Evolutionary conservation across 2,888 invertebrate species (phyloP), one percentile per base, ranked within the genome.

Genomic region (Plagodis dolabraria): DNA sequence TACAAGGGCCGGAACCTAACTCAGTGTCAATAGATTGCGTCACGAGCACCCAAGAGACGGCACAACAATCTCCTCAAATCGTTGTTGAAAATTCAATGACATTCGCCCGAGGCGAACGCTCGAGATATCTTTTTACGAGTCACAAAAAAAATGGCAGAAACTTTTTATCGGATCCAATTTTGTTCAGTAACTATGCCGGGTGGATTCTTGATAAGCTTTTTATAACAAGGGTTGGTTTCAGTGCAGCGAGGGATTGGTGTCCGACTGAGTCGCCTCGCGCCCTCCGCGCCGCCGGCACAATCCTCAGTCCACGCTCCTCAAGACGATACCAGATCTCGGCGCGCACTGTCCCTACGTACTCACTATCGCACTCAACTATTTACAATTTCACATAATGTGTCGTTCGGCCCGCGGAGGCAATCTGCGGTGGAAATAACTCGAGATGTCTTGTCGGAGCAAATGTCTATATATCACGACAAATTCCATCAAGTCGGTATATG

Each of bases 111-210:
- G 76, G 80, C 80, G 73, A 70, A 70, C 71, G 72, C 69, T 69
- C 68, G 71, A 77, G 78, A 79, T 85, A 82, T 84, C 79, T 80
- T 82, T 83, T 82, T 82, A 81, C 77, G 80, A 82, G 77, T 80
- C 75, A 74, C 79, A 80, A 85, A 81, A 70, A 83, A 85, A 83
- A 80, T 80, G 75, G 75, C 73, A 74, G 68, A 80, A 80, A 81
- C 76, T 80, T 82, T 84, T 83, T 84, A 84, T 83, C 83, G 75
- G 77, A 82, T 82, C 83, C 85, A 84, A 85, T 86, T 85, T 83
- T 79, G 83, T 79, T 79, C 80, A 80, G 83, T 79, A 82, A 82
- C 82, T 82, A 82, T 82, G 75, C 75, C 76, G 81, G 80, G 80
- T 77, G 82, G 82, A 78, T 80, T 75, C 74, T 69, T 80, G 85